phyloP scores from a whole-genome alignment of 2,797 vertebrate genomes.

The Liasis olivaceus region DNA sequence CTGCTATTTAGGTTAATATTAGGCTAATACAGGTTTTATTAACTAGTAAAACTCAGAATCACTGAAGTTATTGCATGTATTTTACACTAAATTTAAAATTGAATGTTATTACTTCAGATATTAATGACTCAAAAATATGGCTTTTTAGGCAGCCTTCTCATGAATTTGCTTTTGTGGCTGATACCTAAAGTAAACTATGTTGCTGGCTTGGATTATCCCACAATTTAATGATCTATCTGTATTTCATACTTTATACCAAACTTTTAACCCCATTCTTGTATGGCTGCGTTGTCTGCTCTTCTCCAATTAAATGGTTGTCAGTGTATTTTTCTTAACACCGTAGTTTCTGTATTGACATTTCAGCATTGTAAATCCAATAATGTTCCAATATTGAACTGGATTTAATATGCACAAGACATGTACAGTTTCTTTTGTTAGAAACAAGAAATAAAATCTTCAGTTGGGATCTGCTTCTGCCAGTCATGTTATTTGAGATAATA shows the following conservation, averaged over 20 bases:
- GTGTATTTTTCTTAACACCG: background rate
- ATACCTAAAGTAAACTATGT: background rate
- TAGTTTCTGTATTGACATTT: background rate
- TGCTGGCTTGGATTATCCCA: too few species aligned
- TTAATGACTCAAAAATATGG: background rate
- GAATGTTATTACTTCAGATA: background rate
- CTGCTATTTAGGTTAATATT: background rate
- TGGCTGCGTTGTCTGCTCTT: too few species aligned
- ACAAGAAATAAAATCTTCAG: background rate
- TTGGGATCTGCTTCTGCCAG: background rate
- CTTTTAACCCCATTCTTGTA: too few species aligned
- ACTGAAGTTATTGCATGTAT: background rate
- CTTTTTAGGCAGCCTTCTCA: background rate
- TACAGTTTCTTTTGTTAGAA: background rate
- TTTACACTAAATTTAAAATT: background rate
- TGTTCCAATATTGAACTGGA: too few species aligned
- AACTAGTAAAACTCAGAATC: background rate
- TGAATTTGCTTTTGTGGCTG: background rate
- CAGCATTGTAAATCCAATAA: background rate
- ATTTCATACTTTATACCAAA: too few species aligned
- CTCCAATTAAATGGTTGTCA: background rate
- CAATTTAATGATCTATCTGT: background rate
- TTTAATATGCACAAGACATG: too few species aligned
- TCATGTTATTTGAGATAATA: background rate
- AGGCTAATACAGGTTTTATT: background rate